These are phyloP conservation scores for Kryptolebias marmoratus DNA, from an alignment of 2,113 vertebrate genomes.

Conservation along the genomic window DNA sequence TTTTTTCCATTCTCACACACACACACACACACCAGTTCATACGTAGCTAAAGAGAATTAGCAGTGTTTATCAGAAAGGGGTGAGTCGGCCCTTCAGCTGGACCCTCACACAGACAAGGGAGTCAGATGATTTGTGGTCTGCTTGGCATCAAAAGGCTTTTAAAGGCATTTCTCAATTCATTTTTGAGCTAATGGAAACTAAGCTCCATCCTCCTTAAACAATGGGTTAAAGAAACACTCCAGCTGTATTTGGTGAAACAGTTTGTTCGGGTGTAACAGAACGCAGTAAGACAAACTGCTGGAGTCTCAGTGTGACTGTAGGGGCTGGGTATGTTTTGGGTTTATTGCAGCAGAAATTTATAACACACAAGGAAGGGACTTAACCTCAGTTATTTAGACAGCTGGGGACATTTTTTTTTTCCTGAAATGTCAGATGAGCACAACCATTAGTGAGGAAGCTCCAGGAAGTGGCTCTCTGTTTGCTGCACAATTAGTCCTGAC, in stretches of 20 bases:
- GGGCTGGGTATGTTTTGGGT: slow-evolving; percentile 22
- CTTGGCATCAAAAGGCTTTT: slow-evolving; percentile 58
- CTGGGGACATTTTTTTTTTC: slow-evolving; percentile 76
- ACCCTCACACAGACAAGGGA: slow-evolving; percentile 57
- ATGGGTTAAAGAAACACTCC: slow-evolving; percentile 45
- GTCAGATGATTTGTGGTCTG: slow-evolving; percentile 63
- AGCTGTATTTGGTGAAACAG: slow-evolving; percentile 50
- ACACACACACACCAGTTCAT: slow-evolving; percentile 42
- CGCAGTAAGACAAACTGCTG: slow-evolving; percentile 33
- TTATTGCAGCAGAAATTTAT: slow-evolving; percentile 46
- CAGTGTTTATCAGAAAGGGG: slow-evolving; percentile 75
- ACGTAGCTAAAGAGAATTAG: slow-evolving; percentile 45
- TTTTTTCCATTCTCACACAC: slow-evolving; percentile 40
- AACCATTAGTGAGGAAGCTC: slow-evolving; percentile 74
- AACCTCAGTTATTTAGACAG: slow-evolving; percentile 76
- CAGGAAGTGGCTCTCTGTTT: slow-evolving; percentile 74
- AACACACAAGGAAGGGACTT: slow-evolving; percentile 28
- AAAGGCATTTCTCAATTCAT: slow-evolving; percentile 68
- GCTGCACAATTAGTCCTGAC: slow-evolving; percentile 71
- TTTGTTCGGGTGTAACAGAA: slow-evolving; percentile 65
- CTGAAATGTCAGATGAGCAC: slow-evolving; percentile 68
- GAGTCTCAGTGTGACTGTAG: slow-evolving; percentile 35
- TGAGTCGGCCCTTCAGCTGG: slow-evolving; percentile 67
- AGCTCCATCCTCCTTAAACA: slow-evolving; percentile 42
- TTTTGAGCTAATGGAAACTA: slow-evolving; percentile 65